Conservation (phyloP, 2,797 vertebrate species). For the Glyptemys insculpta region DNA sequence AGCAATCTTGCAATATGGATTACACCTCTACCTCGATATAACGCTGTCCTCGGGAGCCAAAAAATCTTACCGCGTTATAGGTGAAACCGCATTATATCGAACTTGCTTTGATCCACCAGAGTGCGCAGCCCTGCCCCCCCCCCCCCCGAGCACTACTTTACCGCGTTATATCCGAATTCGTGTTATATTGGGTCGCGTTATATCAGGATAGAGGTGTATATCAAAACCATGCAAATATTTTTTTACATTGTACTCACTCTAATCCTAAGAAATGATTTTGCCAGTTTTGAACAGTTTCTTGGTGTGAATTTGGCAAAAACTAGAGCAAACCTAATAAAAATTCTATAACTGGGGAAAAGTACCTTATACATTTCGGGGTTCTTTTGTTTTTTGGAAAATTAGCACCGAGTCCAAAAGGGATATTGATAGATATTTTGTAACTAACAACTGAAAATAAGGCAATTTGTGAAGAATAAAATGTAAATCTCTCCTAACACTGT, state of each 20-base stretch:
- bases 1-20: rapidly evolving
- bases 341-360: background rate
- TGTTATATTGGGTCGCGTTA: too few species aligned
- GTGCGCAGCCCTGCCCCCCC: too few species aligned
- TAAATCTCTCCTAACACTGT: background rate
- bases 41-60: too few species aligned
- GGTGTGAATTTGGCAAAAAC: background rate
- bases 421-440: background rate
- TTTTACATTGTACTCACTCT: background rate
- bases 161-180: too few species aligned
- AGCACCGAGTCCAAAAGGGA: background rate
- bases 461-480: too few species aligned
- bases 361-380: background rate
- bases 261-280: background rate
- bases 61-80: too few species aligned
- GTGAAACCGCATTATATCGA: too few species aligned
- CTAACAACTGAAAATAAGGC: background rate
- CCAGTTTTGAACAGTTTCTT: background rate
- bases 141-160: too few species aligned
- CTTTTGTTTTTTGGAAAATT: background rate
- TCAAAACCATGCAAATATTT: background rate
- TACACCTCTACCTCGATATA: background rate
- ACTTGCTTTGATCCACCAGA: too few species aligned
- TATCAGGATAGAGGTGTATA: too few species aligned
- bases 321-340: background rate